Conservation (phyloP, 2,888 invertebrate species). For the Caenorhabditis sp. region DNA sequence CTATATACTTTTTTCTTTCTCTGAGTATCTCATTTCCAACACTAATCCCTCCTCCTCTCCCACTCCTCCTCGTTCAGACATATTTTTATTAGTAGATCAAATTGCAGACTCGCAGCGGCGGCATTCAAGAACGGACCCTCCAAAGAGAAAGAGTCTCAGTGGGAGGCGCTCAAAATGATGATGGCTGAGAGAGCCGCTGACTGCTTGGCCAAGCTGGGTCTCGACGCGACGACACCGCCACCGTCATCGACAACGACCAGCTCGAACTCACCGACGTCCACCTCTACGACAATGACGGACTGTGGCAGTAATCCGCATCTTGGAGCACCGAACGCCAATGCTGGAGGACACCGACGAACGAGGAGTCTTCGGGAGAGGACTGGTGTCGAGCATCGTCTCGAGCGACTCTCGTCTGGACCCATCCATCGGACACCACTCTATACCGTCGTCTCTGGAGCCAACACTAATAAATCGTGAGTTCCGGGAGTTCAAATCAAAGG, state of each 20-base stretch:
- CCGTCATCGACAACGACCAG: conserved; percentile 45
- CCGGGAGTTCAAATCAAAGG: neutral
- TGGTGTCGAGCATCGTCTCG: conserved; percentile 82
- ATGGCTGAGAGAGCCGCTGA: conserved; percentile 82
- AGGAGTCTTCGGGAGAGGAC: conserved; percentile 81
- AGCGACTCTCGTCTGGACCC: conserved; percentile 79
- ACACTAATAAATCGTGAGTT: conserved; percentile 75
- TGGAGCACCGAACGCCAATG: conserved; percentile 48
- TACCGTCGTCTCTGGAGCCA: conserved; percentile 78
- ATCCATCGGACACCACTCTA: conserved; percentile 74
- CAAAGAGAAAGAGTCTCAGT: conserved; percentile 80
- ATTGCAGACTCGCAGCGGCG: conserved; percentile 68
- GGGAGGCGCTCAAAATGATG: conserved; percentile 82
- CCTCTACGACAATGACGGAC: conserved; percentile 56
- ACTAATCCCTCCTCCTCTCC: conserved; percentile 8
- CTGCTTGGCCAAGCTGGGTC: conserved; percentile 80
- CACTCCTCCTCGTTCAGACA: conserved; percentile 28
- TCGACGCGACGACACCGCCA: conserved; percentile 65
- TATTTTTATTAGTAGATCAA: conserved; percentile 38
- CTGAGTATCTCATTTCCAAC: conserved; percentile 35
- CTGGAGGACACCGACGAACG: conserved; percentile 74
- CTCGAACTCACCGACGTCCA: conserved; percentile 57
- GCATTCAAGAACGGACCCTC: conserved; percentile 67
- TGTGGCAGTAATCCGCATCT: conserved; percentile 49
- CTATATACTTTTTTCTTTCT: conserved; percentile 46